Evolutionary conservation across 2,113 vertebrate genomes (phyloP).

Genomic region (Ictidomys tridecemlineatus): DNA sequence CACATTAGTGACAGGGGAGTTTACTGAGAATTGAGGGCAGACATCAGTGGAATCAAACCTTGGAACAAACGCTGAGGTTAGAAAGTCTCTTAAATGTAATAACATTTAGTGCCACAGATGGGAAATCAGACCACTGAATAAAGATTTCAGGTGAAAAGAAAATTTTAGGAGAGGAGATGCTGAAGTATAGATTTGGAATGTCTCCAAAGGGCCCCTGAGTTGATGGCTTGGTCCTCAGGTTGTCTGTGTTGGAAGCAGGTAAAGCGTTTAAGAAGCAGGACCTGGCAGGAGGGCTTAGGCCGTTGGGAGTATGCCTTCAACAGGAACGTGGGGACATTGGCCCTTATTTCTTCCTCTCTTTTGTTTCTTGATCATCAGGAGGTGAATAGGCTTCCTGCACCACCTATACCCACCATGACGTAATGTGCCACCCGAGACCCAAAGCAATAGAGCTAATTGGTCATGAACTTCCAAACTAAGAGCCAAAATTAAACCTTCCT

Average conservation of each 20-base stretch:
- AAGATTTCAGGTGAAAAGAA: neutral
- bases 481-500: neutral
- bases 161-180: neutral
- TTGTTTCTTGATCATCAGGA: neutral
- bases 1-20: neutral
- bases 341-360: no score
- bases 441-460: neutral
- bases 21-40: neutral
- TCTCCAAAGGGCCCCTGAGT: neutral
- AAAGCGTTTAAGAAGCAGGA: neutral
- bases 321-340: no score
- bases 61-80: neutral
- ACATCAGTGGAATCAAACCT: neutral
- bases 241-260: neutral
- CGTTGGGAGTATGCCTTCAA: no score
- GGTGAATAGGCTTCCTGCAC: neutral
- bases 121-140: neutral
- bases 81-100: slow-evolving; percentile 3
- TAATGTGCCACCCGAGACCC: neutral
- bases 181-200: neutral
- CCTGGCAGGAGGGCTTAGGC: neutral
- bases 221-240: neutral
- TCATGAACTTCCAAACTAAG: neutral
- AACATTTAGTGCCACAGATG: neutral
- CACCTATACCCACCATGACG: neutral